Evolutionary conservation across 1,140 invertebrate genomes (phyloP), one percentile per base, ranked within the genome.

Genomic region (Scaptodrosophila lebanonensis): DNA sequence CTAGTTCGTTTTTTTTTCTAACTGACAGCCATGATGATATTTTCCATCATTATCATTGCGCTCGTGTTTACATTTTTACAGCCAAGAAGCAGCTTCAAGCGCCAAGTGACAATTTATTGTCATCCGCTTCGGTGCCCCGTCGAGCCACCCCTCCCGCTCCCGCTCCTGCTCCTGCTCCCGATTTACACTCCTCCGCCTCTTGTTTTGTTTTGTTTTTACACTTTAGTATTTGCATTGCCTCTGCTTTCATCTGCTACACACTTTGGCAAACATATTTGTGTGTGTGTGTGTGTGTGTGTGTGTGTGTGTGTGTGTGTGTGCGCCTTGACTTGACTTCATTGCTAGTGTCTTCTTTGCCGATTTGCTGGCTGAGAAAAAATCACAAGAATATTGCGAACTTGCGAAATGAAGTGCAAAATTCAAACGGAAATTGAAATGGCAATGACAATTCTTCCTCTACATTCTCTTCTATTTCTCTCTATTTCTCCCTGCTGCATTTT

Each of bases 351-450:
- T 9, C 1, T 13, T 8, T 60, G n/a, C n/a, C n/a, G n/a, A n/a
- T 38, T 33, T 25, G 18, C 8, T 15, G 29, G 20, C 35, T 49
- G 35, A 33, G 20, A 48, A 53, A 60, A 53, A 64, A 59, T 59
- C 42, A 65, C 39, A 59, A 73, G 75, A 79, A 79, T 82, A 79
- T 82, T 82, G 75, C 75, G 66, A 82, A 75, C 75, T 82, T 82
- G 75, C 75, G 75, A 82, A 82, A 82, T 82, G 75, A 82, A 82
- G 75, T 82, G 76, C 75, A 82, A 82, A 82, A 82, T 82, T 82
- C 76, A 82, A 82, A 82, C 75, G 75, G 75, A 82, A 82, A 82
- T 82, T 82, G 75, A 82, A 82, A 82, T 70, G 75, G 75, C 75
- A 82, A 82, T 82, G 75, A 82, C 75, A 79, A 47, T 70, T 60